Evolutionary conservation across 1,140 invertebrate species (phyloP), one percentile per base, ranked within the genome.

Genomic region (Ostrea denselamellosa): DNA sequence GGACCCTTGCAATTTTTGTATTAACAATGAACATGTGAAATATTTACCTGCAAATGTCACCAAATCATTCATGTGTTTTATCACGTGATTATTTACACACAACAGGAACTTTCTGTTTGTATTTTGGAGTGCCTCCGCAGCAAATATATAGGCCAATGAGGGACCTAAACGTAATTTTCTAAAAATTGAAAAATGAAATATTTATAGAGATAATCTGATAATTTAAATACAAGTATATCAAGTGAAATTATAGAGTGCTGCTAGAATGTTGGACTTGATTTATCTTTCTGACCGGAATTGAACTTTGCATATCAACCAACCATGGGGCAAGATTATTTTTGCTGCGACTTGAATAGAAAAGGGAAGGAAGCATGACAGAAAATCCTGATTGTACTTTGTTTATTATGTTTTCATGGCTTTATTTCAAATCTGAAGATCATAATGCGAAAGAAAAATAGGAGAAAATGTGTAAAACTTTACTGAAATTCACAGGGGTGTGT

Each of bases 301-400:
- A 77, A 14, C 68, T 25, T 77, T 77, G 9, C 8, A 77, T 77
- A 12, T 77, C 68, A 77, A 77, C 68, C 68, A 77, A 77, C 28
- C 68, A 77, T 8, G 28, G 28, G 0, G 22, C 68, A n/a, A 77
- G 22, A 28, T 34, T 77, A 77, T 77, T 77, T 34, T 10, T 25
- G 22, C 22, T 12, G 68, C 22, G 4, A 28, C 4, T 14, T 9
- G 14, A 25, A 77, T 77, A 28, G 22, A 28, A 25, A 77, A 77
- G 68, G 68, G 68, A 77, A 77, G 68, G 68, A 77, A 77, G 68
- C 68, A 77, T 77, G 68, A 28, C 34, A 34, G 22, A 77, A 14
- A 77, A 34, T 5, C 14, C 28, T 34, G 28, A 14, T 44, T 44
- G 10, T 28, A 77, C 68, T 77, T 77, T 77, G 68, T 77, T 77